Percentiles rank a stretch among this genome's conserved stretches.
phyloP scores from a whole-genome alignment of 1,140 invertebrate species.

The Caenorhabditis latens region DNA sequence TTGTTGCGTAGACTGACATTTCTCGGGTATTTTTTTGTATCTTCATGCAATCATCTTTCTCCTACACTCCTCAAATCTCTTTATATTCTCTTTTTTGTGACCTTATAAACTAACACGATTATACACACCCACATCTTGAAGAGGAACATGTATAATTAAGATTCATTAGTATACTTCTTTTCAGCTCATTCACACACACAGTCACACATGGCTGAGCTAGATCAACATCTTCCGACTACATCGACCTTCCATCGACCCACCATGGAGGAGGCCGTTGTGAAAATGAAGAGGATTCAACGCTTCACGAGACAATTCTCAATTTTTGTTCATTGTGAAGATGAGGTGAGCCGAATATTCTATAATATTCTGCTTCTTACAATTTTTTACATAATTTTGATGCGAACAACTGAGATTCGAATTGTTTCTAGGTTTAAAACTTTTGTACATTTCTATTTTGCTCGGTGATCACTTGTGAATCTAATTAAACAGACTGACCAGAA shows the following conservation, averaged over 20 bases:
- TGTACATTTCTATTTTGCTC: not conserved
- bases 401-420: too few relatives aligned
- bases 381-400: too few relatives aligned
- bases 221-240: slow-evolving; percentile 38
- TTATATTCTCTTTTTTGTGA: not conserved
- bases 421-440: too few relatives aligned
- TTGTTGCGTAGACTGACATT: slow-evolving; percentile 15
- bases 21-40: not conserved
- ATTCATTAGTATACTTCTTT: slow-evolving; percentile 9
- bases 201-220: slow-evolving; percentile 4
- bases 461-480: not conserved
- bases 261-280: slow-evolving; percentile 24
- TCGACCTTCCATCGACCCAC: slow-evolving; percentile 14
- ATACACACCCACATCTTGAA: not conserved
- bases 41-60: not conserved
- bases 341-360: not conserved
- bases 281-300: slow-evolving; percentile 29
- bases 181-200: not conserved
- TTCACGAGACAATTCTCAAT: slow-evolving; percentile 43
- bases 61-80: not conserved
- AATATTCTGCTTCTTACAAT: not conserved
- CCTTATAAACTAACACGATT: not conserved
- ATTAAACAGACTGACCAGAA: not conserved
- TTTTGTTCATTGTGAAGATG: slow-evolving; percentile 18
- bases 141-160: slow-evolving; percentile 41